Evolutionary conservation across 2,113 vertebrate species (phyloP).

Genomic region (Climacteris rufus): DNA sequence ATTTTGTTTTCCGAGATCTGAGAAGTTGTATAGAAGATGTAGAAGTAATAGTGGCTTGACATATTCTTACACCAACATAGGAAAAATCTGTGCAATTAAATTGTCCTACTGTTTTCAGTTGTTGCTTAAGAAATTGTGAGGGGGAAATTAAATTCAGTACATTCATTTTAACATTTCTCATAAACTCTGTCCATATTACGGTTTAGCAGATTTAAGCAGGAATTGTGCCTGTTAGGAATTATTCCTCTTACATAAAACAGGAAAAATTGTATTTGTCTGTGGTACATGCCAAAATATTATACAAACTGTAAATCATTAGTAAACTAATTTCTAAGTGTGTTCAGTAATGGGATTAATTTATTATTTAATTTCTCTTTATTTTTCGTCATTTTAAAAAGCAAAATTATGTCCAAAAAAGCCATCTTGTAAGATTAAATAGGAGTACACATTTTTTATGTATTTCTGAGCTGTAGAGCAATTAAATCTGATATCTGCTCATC

Average conservation of each 20-base stretch:
- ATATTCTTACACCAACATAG: not conserved
- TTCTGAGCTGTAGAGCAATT: not conserved
- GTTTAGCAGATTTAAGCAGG: not conserved
- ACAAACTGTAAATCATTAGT: not conserved
- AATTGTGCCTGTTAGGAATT: not conserved
- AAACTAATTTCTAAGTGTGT: not conserved
- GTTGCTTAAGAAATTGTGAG: not conserved
- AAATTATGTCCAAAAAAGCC: not conserved
- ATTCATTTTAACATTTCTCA: not conserved
- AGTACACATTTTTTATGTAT: not conserved
- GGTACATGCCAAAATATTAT: not conserved
- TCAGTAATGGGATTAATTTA: not conserved
- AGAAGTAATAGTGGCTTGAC: not conserved
- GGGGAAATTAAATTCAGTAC: not conserved
- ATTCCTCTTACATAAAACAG: not conserved
- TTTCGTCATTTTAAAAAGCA: not conserved
- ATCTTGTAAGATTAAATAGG: not conserved
- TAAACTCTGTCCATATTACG: not conserved
- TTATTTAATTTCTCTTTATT: not conserved
- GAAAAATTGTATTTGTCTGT: not conserved
- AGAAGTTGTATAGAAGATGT: not conserved
- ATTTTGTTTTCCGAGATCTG: not conserved
- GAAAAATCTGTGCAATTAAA: not conserved
- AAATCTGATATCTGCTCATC: not conserved
- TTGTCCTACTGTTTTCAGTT: not conserved